Percentiles rank a stretch among this genome's conserved stretches.
phyloP scores from a whole-genome alignment of 2,888 invertebrate genomes.

The Brachyptera risi region DNA sequence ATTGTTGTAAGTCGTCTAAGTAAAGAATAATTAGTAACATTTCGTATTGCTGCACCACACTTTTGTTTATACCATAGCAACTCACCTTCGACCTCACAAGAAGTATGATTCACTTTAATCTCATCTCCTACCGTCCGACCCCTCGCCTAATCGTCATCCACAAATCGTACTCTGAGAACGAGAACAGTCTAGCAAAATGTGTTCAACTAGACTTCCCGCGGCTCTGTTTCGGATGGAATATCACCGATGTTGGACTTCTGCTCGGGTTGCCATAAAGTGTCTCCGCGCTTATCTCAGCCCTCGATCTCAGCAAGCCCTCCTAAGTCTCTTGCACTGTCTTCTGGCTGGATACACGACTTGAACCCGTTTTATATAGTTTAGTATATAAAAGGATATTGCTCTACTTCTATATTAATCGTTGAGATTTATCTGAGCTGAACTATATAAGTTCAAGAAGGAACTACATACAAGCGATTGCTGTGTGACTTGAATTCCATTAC shows the following conservation, averaged over 20 bases:
- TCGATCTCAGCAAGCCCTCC: slow-evolving; percentile 7
- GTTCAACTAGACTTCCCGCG: slow-evolving; percentile 15
- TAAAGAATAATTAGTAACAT: too few relatives aligned
- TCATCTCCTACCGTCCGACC: background rate
- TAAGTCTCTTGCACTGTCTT: background rate
- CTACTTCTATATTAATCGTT: slow-evolving; percentile 13
- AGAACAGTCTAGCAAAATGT: slow-evolving; percentile 18
- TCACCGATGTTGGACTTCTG: background rate
- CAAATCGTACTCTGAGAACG: slow-evolving; percentile 25
- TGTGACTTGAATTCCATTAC: too few relatives aligned
- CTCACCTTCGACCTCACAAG: slow-evolving; percentile 23
- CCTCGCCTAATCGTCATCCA: slow-evolving; percentile 24
- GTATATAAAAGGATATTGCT: slow-evolving; percentile 2
- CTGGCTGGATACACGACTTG: background rate
- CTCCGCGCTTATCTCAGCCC: slow-evolving; percentile 17
- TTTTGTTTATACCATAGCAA: slow-evolving; percentile 16
- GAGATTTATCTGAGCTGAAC: slow-evolving; percentile 14
- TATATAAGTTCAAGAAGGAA: too few relatives aligned
- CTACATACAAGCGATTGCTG: too few relatives aligned
- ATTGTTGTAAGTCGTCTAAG: too few relatives aligned
- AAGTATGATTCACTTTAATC: slow-evolving; percentile 27
- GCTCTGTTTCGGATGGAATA: slow-evolving; percentile 3
- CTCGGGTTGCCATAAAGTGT: slow-evolving; percentile 22
- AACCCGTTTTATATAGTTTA: too few relatives aligned
- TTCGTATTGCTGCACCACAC: too few relatives aligned